phyloP scores from a whole-genome alignment of 2,113 vertebrate species.

The Ellobius talpinus region DNA sequence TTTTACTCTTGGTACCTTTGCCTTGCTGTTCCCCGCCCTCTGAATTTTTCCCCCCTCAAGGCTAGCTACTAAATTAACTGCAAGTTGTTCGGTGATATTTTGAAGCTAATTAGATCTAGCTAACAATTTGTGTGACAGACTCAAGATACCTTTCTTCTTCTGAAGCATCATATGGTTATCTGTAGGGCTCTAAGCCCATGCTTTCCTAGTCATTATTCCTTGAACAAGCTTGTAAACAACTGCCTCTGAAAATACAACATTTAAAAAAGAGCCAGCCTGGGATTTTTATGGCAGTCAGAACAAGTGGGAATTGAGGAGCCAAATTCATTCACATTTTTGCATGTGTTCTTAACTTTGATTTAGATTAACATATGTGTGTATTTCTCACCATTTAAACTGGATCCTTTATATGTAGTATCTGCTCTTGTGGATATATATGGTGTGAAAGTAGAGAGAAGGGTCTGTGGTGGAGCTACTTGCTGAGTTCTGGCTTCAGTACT shows the following conservation, averaged over 20 bases:
- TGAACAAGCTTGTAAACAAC: constrained; percentile 52
- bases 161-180: background rate
- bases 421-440: background rate
- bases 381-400: constrained; percentile 58
- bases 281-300: constrained; percentile 45
- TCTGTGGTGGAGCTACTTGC: background rate
- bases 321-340: constrained; percentile 58
- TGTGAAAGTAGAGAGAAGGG: background rate
- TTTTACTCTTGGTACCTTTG: background rate
- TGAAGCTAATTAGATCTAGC: constrained; percentile 40
- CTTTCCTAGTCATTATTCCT: constrained; percentile 21
- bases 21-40: background rate
- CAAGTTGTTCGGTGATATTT: constrained; percentile 19
- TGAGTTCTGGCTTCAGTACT: background rate
- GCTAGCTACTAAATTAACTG: background rate
- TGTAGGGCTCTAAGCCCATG: background rate
- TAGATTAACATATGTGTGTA: constrained; percentile 51
- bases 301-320: constrained; percentile 38
- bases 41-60: background rate
- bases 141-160: constrained; percentile 24
- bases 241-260: constrained; percentile 53
- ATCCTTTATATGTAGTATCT: background rate
- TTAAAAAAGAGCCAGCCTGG: constrained; percentile 46
- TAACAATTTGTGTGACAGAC: constrained; percentile 22
- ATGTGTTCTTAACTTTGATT: constrained; percentile 60